Evolutionary conservation across 2,888 invertebrate species (phyloP).

Genomic region (Hirudinaria manillensis): DNA sequence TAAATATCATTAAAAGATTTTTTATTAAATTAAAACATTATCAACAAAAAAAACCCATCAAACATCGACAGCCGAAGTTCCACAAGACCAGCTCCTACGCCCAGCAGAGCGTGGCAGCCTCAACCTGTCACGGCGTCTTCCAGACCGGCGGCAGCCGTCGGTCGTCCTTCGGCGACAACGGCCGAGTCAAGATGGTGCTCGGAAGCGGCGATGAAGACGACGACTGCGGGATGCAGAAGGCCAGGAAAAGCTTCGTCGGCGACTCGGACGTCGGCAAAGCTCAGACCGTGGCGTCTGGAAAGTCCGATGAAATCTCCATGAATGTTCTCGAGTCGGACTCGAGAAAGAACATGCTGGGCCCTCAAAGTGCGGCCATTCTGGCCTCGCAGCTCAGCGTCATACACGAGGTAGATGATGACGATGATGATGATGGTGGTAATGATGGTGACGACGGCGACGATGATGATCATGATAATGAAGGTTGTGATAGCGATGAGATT

Average conservation of each 20-base stretch:
- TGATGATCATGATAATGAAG: no score
- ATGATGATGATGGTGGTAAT: background rate
- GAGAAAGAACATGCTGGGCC: slow-evolving; percentile 3
- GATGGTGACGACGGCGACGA: no score
- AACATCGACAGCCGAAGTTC: slow-evolving; percentile 23
- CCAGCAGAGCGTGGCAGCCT: background rate
- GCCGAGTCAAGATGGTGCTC: background rate
- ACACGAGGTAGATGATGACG: background rate
- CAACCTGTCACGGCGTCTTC: background rate
- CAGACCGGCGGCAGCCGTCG: background rate
- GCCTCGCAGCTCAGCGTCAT: slow-evolving; percentile 1
- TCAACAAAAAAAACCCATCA: no score
- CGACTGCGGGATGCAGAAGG: background rate
- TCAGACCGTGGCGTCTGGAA: background rate
- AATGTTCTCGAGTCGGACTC: background rate
- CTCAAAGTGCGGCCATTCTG: slow-evolving; percentile 4
- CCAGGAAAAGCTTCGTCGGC: slow-evolving; percentile 6
- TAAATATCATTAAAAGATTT: no score
- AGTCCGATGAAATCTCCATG: background rate
- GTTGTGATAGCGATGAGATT: background rate
- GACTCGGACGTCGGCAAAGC: background rate
- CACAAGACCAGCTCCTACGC: slow-evolving; percentile 27
- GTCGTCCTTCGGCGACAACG: background rate
- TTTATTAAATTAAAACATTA: no score
- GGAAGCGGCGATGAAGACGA: background rate